Conservation (phyloP, 1,140 invertebrate species). For the Atta cephalotes region DNA sequence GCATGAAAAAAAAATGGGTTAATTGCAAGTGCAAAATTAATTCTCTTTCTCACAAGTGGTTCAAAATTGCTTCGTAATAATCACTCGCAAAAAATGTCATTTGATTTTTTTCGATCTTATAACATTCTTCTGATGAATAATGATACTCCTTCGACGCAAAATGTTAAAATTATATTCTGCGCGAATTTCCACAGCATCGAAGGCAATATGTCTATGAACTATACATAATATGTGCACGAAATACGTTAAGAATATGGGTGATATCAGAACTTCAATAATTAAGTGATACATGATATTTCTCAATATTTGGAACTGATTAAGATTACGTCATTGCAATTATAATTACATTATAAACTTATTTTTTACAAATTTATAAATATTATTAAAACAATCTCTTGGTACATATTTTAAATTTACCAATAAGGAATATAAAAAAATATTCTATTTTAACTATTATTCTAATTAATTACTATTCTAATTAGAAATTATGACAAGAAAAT, state of each 20-base stretch:
- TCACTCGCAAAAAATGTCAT: constrained; percentile 49
- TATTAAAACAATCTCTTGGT: background rate
- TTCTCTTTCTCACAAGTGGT: constrained; percentile 18
- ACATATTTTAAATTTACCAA: background rate
- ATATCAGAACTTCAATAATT: background rate
- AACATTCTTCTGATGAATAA: background rate
- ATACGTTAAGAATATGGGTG: background rate
- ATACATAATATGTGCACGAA: background rate
- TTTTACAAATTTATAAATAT: background rate
- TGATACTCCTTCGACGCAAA: background rate
- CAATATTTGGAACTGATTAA: background rate
- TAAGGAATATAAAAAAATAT: background rate
- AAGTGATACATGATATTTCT: background rate
- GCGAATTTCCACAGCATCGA: background rate
- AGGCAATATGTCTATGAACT: background rate
- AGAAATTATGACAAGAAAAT: background rate
- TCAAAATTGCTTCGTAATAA: constrained; percentile 39
- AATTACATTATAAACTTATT: background rate
- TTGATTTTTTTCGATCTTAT: constrained; percentile 31
- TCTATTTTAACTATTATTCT: too few species aligned
- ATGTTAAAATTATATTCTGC: constrained; percentile 33
- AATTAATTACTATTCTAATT: background rate
- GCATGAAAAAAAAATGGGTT: background rate
- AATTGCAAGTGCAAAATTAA: constrained; percentile 48
- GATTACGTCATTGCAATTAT: background rate